Evolutionary conservation across 2,113 vertebrate genomes (phyloP).

Genomic region (Tenebrosternarchus preto): DNA sequence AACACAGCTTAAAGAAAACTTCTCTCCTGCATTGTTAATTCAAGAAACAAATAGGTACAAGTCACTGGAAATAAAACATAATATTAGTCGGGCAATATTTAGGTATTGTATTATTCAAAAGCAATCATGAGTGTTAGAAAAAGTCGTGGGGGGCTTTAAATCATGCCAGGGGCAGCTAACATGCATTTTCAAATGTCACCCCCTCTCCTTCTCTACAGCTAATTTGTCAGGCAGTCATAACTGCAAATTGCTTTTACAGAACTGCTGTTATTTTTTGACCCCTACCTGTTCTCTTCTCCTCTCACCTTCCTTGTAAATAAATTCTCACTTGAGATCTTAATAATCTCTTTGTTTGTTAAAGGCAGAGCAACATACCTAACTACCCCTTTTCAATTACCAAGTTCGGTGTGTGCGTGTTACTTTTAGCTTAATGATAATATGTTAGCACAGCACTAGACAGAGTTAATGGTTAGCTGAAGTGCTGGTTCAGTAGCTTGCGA

Average conservation of each 20-base stretch:
- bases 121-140: slow-evolving; percentile 30
- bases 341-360: slow-evolving; percentile 73
- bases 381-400: slow-evolving; percentile 70
- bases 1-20: neutral
- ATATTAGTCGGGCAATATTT: slow-evolving; percentile 22
- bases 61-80: slow-evolving; percentile 8
- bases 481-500: too few species aligned
- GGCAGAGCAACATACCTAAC: slow-evolving; percentile 51
- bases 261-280: neutral
- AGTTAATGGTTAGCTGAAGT: too few species aligned
- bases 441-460: too few species aligned
- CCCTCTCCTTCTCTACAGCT: neutral
- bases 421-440: too few species aligned
- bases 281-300: slow-evolving; percentile 51
- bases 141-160: slow-evolving; percentile 3
- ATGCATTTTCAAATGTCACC: slow-evolving; percentile 51
- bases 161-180: slow-evolving; percentile 18
- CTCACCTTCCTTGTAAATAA: slow-evolving; percentile 69
- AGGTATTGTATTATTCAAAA: slow-evolving; percentile 23
- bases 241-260: slow-evolving; percentile 49
- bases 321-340: slow-evolving; percentile 69
- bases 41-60: slow-evolving; percentile 7
- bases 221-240: slow-evolving; percentile 31
- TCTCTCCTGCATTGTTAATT: slow-evolving; percentile 14
- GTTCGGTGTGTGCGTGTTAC: slow-evolving; percentile 15